These are phyloP conservation scores for Venusia cambrica DNA, from an alignment of 2,888 invertebrate genomes.

Conservation along the genomic window DNA sequence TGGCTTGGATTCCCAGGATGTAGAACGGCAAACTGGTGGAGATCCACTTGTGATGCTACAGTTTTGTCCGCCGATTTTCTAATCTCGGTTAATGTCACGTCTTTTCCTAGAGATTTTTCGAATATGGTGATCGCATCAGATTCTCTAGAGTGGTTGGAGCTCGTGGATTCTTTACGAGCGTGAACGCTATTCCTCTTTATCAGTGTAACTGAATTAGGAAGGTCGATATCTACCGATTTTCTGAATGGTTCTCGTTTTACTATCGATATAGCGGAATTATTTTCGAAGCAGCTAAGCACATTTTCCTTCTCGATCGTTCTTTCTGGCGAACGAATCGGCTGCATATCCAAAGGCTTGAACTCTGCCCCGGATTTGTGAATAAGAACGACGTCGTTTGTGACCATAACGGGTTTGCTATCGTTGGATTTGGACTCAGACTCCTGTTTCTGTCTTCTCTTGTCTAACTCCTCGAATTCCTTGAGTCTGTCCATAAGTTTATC, in stretches of 20 bases:
- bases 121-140: slow-evolving; percentile 75
- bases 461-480: slow-evolving; percentile 75
- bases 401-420: slow-evolving; percentile 68
- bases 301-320: slow-evolving; percentile 70
- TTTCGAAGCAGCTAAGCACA: slow-evolving; percentile 74
- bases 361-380: slow-evolving; percentile 73
- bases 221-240: slow-evolving; percentile 70
- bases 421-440: slow-evolving; percentile 61
- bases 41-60: slow-evolving; percentile 49
- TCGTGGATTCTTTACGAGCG: slow-evolving; percentile 72
- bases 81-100: slow-evolving; percentile 74
- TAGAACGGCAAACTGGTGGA: slow-evolving; percentile 65
- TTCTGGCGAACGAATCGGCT: slow-evolving; percentile 68
- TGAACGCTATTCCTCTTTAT: slow-evolving; percentile 73
- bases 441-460: slow-evolving; percentile 69
- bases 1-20: slow-evolving; percentile 55
- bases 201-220: slow-evolving; percentile 71
- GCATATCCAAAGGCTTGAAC: slow-evolving; percentile 67
- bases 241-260: slow-evolving; percentile 73
- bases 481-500: slow-evolving; percentile 75
- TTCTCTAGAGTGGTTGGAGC: slow-evolving; percentile 70
- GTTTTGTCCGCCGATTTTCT: slow-evolving; percentile 71
- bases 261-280: slow-evolving; percentile 77
- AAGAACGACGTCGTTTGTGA: slow-evolving; percentile 71
- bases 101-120: slow-evolving; percentile 73